These are phyloP conservation scores for Sussaba pulchella DNA, from an alignment of 2,888 invertebrate species.

Conservation along the genomic window DNA sequence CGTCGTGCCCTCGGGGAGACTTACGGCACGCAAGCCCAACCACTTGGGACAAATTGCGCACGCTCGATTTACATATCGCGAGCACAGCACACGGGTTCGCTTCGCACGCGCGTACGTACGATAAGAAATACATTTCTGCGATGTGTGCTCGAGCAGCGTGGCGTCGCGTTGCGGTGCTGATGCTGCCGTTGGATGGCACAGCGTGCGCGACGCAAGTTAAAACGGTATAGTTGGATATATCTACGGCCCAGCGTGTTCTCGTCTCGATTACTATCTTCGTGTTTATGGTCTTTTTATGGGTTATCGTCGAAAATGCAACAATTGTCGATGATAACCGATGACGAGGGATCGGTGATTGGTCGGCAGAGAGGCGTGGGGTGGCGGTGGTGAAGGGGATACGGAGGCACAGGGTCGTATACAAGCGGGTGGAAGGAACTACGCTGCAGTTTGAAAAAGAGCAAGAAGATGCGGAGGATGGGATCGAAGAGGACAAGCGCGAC, in stretches of 20 bases:
- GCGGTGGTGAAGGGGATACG: constrained; percentile 21
- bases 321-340: constrained; percentile 36
- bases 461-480: constrained; percentile 54
- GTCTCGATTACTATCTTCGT: constrained; percentile 57
- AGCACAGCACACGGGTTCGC: constrained; percentile 50
- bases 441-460: constrained; percentile 44
- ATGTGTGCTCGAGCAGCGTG: constrained; percentile 27
- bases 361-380: background rate
- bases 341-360: background rate
- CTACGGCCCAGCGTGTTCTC: constrained; percentile 18
- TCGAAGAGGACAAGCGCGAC: constrained; percentile 70
- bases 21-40: constrained; percentile 59
- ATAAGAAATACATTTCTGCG: constrained; percentile 64
- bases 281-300: constrained; percentile 52
- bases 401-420: constrained; percentile 4
- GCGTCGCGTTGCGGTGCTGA: background rate
- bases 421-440: constrained; percentile 23
- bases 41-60: constrained; percentile 77
- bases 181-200: background rate
- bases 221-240: constrained; percentile 54
- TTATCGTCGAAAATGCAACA: constrained; percentile 59
- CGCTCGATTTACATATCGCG: constrained; percentile 77
- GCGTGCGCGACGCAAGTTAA: constrained; percentile 48
- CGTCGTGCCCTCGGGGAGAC: constrained; percentile 63
- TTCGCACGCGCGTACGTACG: constrained; percentile 55